Evolutionary conservation across 64 coral and sea anemone species (phyloP), one percentile per base, ranked within the genome.

Genomic region (Astreopora myriophthalma): DNA sequence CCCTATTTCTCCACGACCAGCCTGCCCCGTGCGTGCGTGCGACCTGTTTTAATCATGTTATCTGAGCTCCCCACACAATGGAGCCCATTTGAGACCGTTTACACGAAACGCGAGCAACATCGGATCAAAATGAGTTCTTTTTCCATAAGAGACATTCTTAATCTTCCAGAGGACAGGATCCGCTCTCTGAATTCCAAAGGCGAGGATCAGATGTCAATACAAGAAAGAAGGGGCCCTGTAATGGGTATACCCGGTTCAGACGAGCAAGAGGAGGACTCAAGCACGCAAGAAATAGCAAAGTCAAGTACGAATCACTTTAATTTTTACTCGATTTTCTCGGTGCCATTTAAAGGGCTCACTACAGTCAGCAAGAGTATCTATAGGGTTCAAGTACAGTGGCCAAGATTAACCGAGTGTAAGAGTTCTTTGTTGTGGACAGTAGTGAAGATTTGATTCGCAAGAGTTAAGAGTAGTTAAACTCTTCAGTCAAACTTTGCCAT

Each of bases 111-210:
- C 63, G 57, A 92, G 61, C 36, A 55, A 55, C 51, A 72, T 63
- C 67, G 75, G 76, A 75, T 63, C 1, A 48, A 76, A 29, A 90
- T 90, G 88, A 90, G 74, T 80, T 90, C 90, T 34, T 92, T 92
- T 92, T 92, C 90, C 69, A 92, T 92, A 92, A 85, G 81, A 92
- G 81, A 92, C 80, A 92, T 92, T 86, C 90, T 92, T 71, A 84
- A 92, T 84, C 79, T 92, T 58, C 90, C 90, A 30, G 90, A 92
- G 20, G 90, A 92, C 38, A 86, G 68, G 9, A 92, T 92, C 11
- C 90, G 90, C 33, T 85, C 90, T 48, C 33, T 92, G 51, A 82
- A 92, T 34, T 14, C 65, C 85, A 71, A 70, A 30, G 39, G 70
- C 37, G 70, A 87, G 22, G 48, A 87, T 20, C 85, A 71, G 65